phyloP scores from a whole-genome alignment of 2,888 invertebrate genomes.

The Drosophila parthenogenetica region DNA sequence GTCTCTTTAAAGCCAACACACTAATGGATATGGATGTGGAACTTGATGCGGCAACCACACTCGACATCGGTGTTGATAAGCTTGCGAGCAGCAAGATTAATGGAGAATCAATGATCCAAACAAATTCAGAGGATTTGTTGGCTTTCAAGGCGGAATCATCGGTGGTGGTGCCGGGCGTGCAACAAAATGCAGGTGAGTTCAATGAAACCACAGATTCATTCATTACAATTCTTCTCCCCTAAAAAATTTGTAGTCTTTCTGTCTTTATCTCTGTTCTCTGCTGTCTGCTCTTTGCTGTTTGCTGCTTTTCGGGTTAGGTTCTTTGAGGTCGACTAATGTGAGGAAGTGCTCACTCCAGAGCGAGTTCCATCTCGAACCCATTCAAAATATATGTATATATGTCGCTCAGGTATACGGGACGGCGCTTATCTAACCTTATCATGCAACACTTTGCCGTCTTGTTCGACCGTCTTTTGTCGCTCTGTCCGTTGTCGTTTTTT shows the following conservation, averaged over 20 bases:
- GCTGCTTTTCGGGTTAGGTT: slow-evolving; percentile 1
- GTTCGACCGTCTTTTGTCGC: slow-evolving; percentile 19
- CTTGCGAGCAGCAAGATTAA: slow-evolving; percentile 29
- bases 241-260: not conserved
- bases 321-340: slow-evolving; percentile 46
- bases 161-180: slow-evolving; percentile 67
- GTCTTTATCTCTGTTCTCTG: not conserved
- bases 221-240: not conserved
- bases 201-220: not conserved
- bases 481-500: slow-evolving; percentile 28
- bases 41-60: slow-evolving; percentile 60
- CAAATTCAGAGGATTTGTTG: slow-evolving; percentile 32
- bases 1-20: slow-evolving; percentile 76
- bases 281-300: not conserved
- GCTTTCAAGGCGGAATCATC: slow-evolving; percentile 70
- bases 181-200: slow-evolving; percentile 71
- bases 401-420: slow-evolving; percentile 48
- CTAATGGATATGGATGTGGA: slow-evolving; percentile 79
- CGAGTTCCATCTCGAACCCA: slow-evolving; percentile 10
- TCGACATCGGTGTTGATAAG: slow-evolving; percentile 67
- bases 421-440: slow-evolving; percentile 80
- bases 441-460: slow-evolving; percentile 70
- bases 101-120: slow-evolving; percentile 10
- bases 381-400: slow-evolving; percentile 25
- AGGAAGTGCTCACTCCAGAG: slow-evolving; percentile 32